Evolutionary conservation across 2,113 vertebrate species (phyloP).

Genomic region (Cervus canadensis): DNA sequence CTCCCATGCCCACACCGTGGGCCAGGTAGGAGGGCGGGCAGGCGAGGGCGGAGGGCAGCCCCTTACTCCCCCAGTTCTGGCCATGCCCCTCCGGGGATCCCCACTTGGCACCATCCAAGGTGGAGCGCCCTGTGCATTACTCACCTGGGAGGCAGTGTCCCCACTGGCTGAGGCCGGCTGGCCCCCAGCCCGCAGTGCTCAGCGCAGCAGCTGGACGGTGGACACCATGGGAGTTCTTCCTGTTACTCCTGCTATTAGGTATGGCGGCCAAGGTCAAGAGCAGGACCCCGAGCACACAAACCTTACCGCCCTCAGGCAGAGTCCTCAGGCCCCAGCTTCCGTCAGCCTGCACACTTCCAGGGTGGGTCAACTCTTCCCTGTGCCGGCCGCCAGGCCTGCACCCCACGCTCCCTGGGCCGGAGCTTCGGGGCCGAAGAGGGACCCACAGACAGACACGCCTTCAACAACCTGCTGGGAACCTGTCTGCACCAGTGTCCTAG

Average conservation of each 20-base stretch:
- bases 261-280: fast-evolving
- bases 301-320: background rate
- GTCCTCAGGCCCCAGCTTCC: background rate
- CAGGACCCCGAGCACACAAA: background rate
- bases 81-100: fast-evolving
- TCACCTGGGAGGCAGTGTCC: background rate
- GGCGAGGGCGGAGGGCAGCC: fast-evolving
- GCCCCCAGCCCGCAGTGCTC: fast-evolving
- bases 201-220: too few species aligned
- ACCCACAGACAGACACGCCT: background rate
- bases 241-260: fast-evolving
- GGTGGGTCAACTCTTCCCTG: too few species aligned
- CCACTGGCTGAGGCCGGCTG: fast-evolving
- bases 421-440: background rate
- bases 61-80: background rate
- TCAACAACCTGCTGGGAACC: background rate
- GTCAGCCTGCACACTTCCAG: background rate
- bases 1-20: conserved; percentile 73
- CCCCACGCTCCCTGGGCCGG: background rate
- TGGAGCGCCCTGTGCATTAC: background rate
- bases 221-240: fast-evolving
- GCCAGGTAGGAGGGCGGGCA: conserved; percentile 55
- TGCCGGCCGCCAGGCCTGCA: fast-evolving
- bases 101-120: background rate
- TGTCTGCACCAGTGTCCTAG: background rate